Base-by-base conservation (phyloP, 2,797 vertebrate species). In the Sebastes variabilis region DNA sequence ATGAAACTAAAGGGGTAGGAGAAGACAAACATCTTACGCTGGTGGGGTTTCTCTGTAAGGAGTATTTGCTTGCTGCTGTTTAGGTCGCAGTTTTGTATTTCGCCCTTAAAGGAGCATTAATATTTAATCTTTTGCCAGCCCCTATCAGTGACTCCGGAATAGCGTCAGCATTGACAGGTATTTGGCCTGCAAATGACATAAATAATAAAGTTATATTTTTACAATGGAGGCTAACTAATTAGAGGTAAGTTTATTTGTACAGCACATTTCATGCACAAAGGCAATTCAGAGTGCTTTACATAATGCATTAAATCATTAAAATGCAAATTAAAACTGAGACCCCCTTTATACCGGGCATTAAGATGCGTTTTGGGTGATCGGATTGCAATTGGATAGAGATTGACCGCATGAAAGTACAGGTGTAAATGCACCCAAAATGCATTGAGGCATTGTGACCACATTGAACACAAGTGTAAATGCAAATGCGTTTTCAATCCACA, bases 51-150 rank as follows among this genome's bases (percentile, higher is more conserved):
- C 42, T 77, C 36, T 64, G 24, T 52, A 30, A 38, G 60, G 38
- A 67, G 55, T 2, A 3, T 8, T 67, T 8, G 18, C 56, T 85
- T 30, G 30, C 55, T 72, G 42, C 56, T 76, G 42, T 68, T 62
- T 6, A 74, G 67, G 27, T 20, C 24, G 24, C 46, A 55, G 81
- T 87, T 81, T 88, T 81, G 29, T 80, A 30, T 88, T 86, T 86
- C 80, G 1, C 72, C 81, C 67, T 83, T 76, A 46, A 84, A 80
- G 81, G 27, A 80, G 56, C 74, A 70, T 90, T 68, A 83, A 90
- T 85, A 86, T 85, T 89, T 85, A 60, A 88, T 64, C 16, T 18
- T 83, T 65, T 72, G 5, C 65, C 75, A 77, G 75, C 64, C 34
- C 32, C 71, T 80, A 61, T 87, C 69, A 84, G 69, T 79, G 65